phyloP scores from a whole-genome alignment of 2,797 vertebrate species.

The Notoglanidium macrostoma region DNA sequence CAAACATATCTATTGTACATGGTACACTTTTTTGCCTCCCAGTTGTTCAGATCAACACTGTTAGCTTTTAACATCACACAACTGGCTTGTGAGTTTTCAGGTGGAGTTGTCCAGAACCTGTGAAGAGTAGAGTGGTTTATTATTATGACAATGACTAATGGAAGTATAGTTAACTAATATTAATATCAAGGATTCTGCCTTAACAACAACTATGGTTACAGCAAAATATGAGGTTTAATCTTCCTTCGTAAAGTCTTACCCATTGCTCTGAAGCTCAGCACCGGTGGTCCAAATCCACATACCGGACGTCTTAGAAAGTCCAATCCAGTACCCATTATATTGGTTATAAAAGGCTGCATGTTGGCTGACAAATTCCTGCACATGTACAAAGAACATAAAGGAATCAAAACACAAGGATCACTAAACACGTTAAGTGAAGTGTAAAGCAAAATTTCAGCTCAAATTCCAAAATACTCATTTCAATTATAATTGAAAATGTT shows the following conservation, averaged over 20 bases:
- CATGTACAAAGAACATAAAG: background rate
- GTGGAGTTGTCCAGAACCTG: slow-evolving; percentile 34
- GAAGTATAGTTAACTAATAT: background rate
- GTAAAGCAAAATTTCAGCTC: background rate
- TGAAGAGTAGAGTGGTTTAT: slow-evolving; percentile 11
- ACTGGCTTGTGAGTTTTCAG: fast-evolving
- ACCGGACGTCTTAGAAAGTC: slow-evolving; percentile 43
- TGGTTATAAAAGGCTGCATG: fast-evolving
- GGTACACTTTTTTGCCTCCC: fast-evolving
- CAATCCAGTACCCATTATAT: slow-evolving; percentile 69
- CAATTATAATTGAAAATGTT: background rate
- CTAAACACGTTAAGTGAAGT: background rate
- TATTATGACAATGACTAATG: background rate
- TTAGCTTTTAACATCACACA: slow-evolving; percentile 26
- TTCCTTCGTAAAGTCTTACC: slow-evolving; percentile 47
- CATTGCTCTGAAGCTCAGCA: background rate
- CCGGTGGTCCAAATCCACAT: slow-evolving; percentile 63
- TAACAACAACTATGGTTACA: background rate
- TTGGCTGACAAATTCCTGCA: slow-evolving; percentile 67
- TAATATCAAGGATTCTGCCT: background rate
- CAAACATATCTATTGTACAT: slow-evolving; percentile 45
- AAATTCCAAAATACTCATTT: background rate
- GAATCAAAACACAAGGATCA: background rate
- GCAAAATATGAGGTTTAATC: background rate
- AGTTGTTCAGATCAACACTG: fast-evolving